Conservation (phyloP, 2,888 invertebrate genomes). For the Phlogophora meticulosa region DNA sequence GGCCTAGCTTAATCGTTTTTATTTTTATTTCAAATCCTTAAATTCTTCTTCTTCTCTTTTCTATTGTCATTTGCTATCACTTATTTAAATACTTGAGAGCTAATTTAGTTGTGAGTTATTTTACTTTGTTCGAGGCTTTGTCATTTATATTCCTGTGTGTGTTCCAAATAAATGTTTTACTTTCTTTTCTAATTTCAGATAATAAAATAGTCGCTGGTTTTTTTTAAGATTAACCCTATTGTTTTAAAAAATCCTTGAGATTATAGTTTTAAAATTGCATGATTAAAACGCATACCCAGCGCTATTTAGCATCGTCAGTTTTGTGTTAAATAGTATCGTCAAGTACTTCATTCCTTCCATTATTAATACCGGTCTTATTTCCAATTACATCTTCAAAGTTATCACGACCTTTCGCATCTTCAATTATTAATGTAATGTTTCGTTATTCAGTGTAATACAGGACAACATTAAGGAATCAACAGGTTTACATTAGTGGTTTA, state of each 20-base stretch:
- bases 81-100: background rate
- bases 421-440: conserved; percentile 40
- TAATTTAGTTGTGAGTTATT: too few species aligned
- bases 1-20: conserved; percentile 12
- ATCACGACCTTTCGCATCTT: conserved; percentile 38
- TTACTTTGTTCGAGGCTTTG: too few species aligned
- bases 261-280: conserved; percentile 1
- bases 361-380: conserved; percentile 30
- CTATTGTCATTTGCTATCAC: background rate
- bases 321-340: conserved; percentile 7
- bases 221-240: background rate
- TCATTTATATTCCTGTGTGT: too few species aligned
- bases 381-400: conserved; percentile 28
- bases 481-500: conserved; percentile 52
- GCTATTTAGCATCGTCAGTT: conserved; percentile 23
- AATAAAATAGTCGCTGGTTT: background rate
- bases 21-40: conserved; percentile 9
- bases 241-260: too few species aligned
- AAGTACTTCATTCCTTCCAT: conserved; percentile 22
- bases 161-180: too few species aligned
- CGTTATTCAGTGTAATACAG: conserved; percentile 37
- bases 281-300: background rate
- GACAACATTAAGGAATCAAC: conserved; percentile 48
- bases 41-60: too few species aligned
- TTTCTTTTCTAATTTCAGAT: too few species aligned